Conservation (phyloP, 2,888 invertebrate species). For the Lysandra bellargus region DNA sequence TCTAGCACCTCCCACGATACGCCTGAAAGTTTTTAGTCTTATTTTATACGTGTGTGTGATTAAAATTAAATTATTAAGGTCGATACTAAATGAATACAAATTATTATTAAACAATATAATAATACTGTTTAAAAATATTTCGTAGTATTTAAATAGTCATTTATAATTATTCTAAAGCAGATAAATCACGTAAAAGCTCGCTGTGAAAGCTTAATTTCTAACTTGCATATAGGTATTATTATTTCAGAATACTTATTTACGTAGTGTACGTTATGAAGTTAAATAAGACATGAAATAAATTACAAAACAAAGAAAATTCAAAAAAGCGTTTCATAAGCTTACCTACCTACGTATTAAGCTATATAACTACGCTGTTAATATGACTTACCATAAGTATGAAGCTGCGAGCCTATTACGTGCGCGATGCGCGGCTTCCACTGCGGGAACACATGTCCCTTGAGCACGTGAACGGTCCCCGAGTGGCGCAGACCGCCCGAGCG, state of each 20-base stretch:
- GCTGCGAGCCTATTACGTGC: constrained; percentile 80
- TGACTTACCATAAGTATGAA: constrained; percentile 78
- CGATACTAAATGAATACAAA: not conserved
- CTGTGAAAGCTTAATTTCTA: not conserved
- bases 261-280: not conserved
- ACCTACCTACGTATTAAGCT: too few relatives aligned
- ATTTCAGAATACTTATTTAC: not conserved
- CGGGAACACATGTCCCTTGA: constrained; percentile 85
- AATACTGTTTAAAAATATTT: too few relatives aligned
- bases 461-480: constrained; percentile 78
- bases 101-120: too few relatives aligned
- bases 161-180: not conserved
- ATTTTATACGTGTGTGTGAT: not conserved
- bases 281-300: not conserved
- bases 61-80: too few relatives aligned
- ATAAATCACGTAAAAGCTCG: not conserved
- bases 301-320: constrained; percentile 16
- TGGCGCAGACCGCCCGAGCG: constrained; percentile 66
- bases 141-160: too few relatives aligned
- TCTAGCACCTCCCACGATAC: constrained; percentile 68
- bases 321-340: not conserved
- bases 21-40: constrained; percentile 50
- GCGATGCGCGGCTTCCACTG: constrained; percentile 84
- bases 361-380: not conserved
- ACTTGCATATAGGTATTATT: not conserved